Conservation (phyloP, 2,797 vertebrate genomes). For the Crypturellus tataupa region DNA sequence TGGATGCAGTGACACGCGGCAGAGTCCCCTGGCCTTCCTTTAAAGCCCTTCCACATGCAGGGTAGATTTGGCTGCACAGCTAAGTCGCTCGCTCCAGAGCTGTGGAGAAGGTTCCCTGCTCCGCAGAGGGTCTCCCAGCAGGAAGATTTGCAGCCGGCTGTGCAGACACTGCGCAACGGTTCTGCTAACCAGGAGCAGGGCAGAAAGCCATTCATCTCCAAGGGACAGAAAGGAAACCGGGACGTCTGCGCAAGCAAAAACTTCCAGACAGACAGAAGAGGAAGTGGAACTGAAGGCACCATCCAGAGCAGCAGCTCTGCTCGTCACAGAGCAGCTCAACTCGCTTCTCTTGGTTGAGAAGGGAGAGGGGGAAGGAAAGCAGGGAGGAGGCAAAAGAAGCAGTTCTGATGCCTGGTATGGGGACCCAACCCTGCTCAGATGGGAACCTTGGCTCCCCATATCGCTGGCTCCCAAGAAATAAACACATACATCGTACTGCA, state of each 20-base stretch:
- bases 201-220: background rate
- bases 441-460: background rate
- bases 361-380: background rate
- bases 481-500: fast-evolving
- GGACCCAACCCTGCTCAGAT: background rate
- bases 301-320: background rate
- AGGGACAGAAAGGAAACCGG: background rate
- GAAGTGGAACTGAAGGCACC: background rate
- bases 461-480: fast-evolving
- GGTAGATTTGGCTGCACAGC: background rate
- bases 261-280: fast-evolving
- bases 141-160: background rate
- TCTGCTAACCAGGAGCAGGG: background rate
- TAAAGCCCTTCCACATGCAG: background rate
- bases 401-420: background rate
- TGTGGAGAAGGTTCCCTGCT: background rate
- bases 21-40: background rate
- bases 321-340: background rate
- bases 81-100: fast-evolving
- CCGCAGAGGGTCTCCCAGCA: background rate
- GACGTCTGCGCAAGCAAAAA: background rate
- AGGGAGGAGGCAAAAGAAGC: background rate
- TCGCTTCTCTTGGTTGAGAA: background rate
- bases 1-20: background rate
- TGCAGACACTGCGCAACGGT: background rate